Evolutionary conservation across 1,140 invertebrate genomes (phyloP).

Genomic region (Pseudomyrmex sp.): DNA sequence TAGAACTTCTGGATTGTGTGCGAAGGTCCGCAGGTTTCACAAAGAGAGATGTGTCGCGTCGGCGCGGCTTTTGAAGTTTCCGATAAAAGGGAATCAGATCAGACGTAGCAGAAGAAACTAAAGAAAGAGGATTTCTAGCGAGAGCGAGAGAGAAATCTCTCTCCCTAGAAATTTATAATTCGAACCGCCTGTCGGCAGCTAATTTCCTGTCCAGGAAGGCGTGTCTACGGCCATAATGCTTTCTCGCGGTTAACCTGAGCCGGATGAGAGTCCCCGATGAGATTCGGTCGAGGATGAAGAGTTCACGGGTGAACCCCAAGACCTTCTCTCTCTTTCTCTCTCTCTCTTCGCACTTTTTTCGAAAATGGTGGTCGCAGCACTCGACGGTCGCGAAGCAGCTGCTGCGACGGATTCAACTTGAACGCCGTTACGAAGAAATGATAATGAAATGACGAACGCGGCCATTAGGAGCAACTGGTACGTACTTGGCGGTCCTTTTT

Average conservation of each 20-base stretch:
- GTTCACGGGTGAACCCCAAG: neutral
- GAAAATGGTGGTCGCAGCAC: slow-evolving; percentile 25
- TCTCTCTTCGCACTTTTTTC: slow-evolving; percentile 51
- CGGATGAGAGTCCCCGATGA: neutral
- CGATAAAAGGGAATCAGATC: slow-evolving; percentile 63
- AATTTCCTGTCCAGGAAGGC: slow-evolving; percentile 74
- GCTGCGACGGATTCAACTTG: neutral
- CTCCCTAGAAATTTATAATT: slow-evolving; percentile 74
- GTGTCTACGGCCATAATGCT: slow-evolving; percentile 43
- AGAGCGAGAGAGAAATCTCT: neutral
- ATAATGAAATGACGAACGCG: slow-evolving; percentile 50
- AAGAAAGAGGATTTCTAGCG: slow-evolving; percentile 34
- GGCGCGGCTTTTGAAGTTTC: slow-evolving; percentile 51
- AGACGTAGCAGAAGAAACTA: slow-evolving; percentile 50
- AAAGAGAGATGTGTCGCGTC: neutral
- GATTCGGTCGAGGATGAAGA: slow-evolving; percentile 8
- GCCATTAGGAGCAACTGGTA: slow-evolving; percentile 1
- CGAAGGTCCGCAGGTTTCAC: neutral
- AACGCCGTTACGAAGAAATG: slow-evolving; percentile 38
- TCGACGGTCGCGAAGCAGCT: slow-evolving; percentile 46
- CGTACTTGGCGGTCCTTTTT: slow-evolving; percentile 19
- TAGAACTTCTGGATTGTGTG: neutral
- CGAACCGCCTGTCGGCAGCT: slow-evolving; percentile 73
- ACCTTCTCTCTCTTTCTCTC: neutral
- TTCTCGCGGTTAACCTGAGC: slow-evolving; percentile 46